These are phyloP conservation scores for Taurulus bubalis DNA, from an alignment of 2,113 vertebrate genomes.

Conservation along the genomic window DNA sequence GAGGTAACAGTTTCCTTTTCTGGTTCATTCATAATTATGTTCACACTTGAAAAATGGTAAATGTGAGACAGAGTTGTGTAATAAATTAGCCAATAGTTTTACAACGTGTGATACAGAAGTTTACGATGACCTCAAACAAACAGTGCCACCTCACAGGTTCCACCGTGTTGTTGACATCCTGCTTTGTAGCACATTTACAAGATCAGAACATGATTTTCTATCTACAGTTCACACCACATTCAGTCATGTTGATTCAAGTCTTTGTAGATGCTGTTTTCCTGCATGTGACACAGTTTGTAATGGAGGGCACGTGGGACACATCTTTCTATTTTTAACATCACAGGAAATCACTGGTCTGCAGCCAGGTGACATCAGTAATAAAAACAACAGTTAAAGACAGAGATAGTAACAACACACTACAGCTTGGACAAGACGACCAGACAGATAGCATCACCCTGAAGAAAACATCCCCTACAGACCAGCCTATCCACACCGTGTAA, in stretches of 20 bases:
- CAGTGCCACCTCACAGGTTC: conserved; percentile 2
- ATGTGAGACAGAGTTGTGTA: conserved; percentile 7
- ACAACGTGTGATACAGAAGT: not conserved
- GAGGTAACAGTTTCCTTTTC: not conserved
- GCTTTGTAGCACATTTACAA: conserved; percentile 5
- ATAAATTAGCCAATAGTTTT: conserved; percentile 31
- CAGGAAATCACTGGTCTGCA: not conserved
- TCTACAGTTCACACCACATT: not conserved
- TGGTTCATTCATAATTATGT: not conserved
- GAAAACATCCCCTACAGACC: not conserved
- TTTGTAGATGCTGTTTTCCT: not conserved
- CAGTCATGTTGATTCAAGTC: not conserved
- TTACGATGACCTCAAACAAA: not conserved
- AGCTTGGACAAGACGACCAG: not conserved
- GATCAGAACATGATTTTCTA: not conserved
- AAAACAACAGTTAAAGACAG: not conserved
- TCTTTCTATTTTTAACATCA: not conserved
- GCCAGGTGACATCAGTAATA: not conserved
- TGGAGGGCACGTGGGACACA: not conserved
- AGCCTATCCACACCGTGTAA: not conserved
- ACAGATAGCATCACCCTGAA: not conserved
- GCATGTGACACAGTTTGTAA: not conserved
- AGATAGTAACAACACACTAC: not conserved
- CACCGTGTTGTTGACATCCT: not conserved
- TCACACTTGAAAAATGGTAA: not conserved